Conservation (phyloP, 2,888 invertebrate genomes). For the Bellardia bayeri region DNA sequence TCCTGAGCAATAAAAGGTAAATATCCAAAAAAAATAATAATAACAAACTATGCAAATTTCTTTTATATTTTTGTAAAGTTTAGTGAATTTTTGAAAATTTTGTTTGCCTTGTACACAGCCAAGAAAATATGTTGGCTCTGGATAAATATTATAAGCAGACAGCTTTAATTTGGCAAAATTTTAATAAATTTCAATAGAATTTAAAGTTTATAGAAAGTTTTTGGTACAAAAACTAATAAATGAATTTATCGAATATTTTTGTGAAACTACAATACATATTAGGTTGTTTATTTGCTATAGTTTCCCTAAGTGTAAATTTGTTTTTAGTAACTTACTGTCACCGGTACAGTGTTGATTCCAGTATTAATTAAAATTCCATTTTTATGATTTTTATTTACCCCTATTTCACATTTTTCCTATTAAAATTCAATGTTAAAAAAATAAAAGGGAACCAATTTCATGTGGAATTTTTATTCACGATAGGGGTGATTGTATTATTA, state of each 20-base stretch:
- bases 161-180: background rate
- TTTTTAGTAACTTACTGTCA: background rate
- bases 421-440: too few species aligned
- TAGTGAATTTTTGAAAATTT: constrained; percentile 36
- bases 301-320: background rate
- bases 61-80: constrained; percentile 54
- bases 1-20: constrained; percentile 38
- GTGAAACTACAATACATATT: too few species aligned
- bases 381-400: too few species aligned
- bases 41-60: constrained; percentile 63
- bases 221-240: background rate
- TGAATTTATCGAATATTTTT: background rate
- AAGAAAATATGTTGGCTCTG: background rate
- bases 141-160: background rate
- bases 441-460: too few species aligned
- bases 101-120: background rate
- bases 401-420: too few species aligned
- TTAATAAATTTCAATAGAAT: background rate
- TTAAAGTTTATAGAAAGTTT: background rate
- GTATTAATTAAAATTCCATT: constrained; percentile 2
- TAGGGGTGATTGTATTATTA: too few species aligned
- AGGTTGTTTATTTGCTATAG: background rate
- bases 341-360: background rate
- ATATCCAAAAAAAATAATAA: constrained; percentile 16
- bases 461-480: too few species aligned